A percentile compares a stretch with the other conserved stretches of the same genome.
Evolutionary conservation across 2,888 invertebrate species (phyloP).

Genomic region (Acronicta leporina): DNA sequence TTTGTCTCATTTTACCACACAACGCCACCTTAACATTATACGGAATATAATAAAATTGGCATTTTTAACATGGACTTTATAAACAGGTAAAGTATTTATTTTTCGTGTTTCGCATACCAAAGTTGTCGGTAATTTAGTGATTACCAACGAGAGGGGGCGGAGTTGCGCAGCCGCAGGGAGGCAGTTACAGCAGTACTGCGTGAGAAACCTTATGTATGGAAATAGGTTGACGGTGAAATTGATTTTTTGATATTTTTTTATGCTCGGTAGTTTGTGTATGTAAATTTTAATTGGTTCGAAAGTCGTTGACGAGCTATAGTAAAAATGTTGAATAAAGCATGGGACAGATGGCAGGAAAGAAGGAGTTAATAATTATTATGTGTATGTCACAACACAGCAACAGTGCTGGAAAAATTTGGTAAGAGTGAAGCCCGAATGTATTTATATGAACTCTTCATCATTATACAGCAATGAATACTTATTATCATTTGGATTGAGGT

Average conservation of each 20-base stretch:
- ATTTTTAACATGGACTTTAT: conserved; percentile 53
- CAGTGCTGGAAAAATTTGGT: too few relatives aligned
- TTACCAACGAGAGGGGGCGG: conserved; percentile 71
- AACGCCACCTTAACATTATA: conserved; percentile 47
- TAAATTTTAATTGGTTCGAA: conserved; percentile 19
- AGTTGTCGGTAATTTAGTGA: conserved; percentile 81
- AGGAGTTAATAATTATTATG: too few relatives aligned
- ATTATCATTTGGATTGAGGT: too few relatives aligned
- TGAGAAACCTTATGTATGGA: conserved; percentile 48
- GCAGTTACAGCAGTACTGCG: conserved; percentile 44
- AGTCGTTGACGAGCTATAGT: neutral
- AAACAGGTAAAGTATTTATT: conserved; percentile 79
- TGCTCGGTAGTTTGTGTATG: conserved; percentile 9
- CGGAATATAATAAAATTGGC: conserved; percentile 66
- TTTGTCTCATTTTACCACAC: neutral
- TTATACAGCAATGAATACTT: too few relatives aligned
- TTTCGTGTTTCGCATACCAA: conserved; percentile 73
- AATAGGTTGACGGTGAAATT: conserved; percentile 42
- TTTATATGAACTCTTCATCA: too few relatives aligned
- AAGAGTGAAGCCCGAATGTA: too few relatives aligned
- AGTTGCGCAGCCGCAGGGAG: conserved; percentile 58
- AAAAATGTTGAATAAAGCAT: neutral
- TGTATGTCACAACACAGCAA: too few relatives aligned
- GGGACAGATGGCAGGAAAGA: too few relatives aligned
- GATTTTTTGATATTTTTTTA: conserved; percentile 40